These are phyloP conservation scores for Trissolcus basalis DNA, from an alignment of 1,140 invertebrate genomes.

Conservation along the genomic window DNA sequence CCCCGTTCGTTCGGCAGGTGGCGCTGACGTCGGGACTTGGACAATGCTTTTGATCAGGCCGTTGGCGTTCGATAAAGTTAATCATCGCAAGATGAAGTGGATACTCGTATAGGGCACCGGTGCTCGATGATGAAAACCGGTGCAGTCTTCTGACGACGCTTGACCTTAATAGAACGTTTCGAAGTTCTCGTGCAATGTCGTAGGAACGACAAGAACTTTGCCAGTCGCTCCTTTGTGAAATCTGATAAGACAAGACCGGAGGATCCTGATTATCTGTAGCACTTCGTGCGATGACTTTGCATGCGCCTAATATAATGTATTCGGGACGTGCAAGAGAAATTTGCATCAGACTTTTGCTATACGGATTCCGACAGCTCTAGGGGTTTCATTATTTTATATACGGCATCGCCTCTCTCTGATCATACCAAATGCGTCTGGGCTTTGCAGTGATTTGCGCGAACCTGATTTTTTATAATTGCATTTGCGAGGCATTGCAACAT, in stretches of 20 bases:
- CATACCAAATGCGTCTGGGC: no score
- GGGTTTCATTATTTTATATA: slow-evolving; percentile 39
- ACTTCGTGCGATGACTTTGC: slow-evolving; percentile 39
- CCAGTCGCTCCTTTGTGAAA: slow-evolving; percentile 52
- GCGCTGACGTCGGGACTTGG: not conserved
- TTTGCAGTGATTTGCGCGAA: no score
- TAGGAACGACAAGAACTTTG: slow-evolving; percentile 37
- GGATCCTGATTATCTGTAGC: slow-evolving; percentile 48
- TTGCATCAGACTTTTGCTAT: slow-evolving; percentile 28
- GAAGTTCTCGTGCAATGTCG: slow-evolving; percentile 58
- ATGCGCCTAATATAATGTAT: slow-evolving; percentile 26
- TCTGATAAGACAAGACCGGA: slow-evolving; percentile 37
- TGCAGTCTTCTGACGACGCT: slow-evolving; percentile 60
- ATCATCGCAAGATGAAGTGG: slow-evolving; percentile 29
- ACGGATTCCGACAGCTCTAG: slow-evolving; percentile 17
- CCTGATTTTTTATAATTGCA: no score
- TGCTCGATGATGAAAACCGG: slow-evolving; percentile 42
- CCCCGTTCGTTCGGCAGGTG: not conserved
- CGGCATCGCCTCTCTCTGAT: not conserved
- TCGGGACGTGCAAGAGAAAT: slow-evolving; percentile 25
- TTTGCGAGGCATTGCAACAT: no score
- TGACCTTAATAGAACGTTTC: slow-evolving; percentile 73
- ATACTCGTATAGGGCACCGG: slow-evolving; percentile 20
- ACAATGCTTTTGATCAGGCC: slow-evolving; percentile 19
- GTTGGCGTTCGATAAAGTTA: slow-evolving; percentile 20